These are phyloP conservation scores for Cantharis nigra DNA, from an alignment of 2,888 invertebrate genomes.

Conservation along the genomic window DNA sequence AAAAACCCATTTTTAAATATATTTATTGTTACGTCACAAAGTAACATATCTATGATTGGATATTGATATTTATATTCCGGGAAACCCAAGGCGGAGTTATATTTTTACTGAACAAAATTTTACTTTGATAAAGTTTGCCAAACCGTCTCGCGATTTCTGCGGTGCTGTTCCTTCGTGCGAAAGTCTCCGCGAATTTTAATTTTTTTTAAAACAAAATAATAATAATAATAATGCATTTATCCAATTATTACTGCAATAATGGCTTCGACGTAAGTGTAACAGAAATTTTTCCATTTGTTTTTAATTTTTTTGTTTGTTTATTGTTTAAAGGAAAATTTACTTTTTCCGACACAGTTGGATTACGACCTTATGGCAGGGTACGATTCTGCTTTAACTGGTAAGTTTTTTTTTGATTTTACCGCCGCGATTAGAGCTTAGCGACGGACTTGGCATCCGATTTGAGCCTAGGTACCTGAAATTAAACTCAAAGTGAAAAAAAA, in stretches of 20 bases:
- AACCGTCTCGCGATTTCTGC: neutral
- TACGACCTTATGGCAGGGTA: neutral
- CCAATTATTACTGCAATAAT: neutral
- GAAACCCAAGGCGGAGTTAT: conserved; percentile 23
- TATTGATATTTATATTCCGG: conserved; percentile 14
- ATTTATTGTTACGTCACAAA: neutral
- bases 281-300: neutral
- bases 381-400: neutral
- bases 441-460: neutral
- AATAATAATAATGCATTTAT: neutral
- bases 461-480: neutral
- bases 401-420: neutral
- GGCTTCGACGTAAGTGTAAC: neutral
- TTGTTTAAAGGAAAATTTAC: neutral
- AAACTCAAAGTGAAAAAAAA: neutral
- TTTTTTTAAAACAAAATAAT: neutral
- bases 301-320: neutral
- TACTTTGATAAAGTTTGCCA: neutral
- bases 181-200: neutral
- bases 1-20: neutral
- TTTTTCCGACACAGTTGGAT: neutral
- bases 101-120: conserved; percentile 2
- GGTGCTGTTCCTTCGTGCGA: neutral
- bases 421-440: neutral
- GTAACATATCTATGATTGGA: conserved; percentile 10